Evolutionary conservation across 2,113 vertebrate species (phyloP), one percentile per base, ranked within the genome.

Genomic region (Nansenia antarctica): DNA sequence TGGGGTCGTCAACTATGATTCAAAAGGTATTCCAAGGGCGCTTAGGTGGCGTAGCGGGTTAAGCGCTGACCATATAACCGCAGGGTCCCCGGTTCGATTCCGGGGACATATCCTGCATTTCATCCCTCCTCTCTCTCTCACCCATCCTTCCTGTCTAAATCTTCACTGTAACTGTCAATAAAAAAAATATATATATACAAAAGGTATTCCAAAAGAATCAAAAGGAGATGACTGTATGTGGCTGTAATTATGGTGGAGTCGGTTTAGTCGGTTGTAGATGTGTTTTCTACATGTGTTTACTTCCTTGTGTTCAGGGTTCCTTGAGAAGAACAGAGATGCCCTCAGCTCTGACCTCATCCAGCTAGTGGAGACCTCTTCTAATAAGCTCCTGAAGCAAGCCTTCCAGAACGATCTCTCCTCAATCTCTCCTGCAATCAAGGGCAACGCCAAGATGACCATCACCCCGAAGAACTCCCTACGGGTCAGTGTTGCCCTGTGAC

Each of bases 321-420:
- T 99, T 79, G 97, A 98, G 83, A 99, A 99, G 81, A 99, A 99
- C 76, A 93, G 96, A 18, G 96, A 99, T 12, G 77, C 92, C 1
- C 75, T 98, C 70, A 98, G 94, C 78, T 71, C 85, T 53, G 95
- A 96, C 31, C 81, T 98, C 68, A 91, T 98, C 47, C 82, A 89
- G 26, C 77, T 97, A 81, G 84, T 98, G 81, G 82, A 95, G 63
- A 94, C 91, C 5, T 98, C 97, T 9, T 83, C 84, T 83, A 98
- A 93, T 86, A 94, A 94, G 77, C 95, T 99, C 78, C 89, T 99
- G 69, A 94, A 83, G 70, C 85, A 93, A 63, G 84, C 92, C 53
- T 99, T 99, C 82, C 83, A 91, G 0, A 69, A 45, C 0, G 87
- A 88, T 2, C 60, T 96, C 49, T 85, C 91, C 58, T 63, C 0